These are phyloP conservation scores for Conus canariensis DNA, from an alignment of 2,888 invertebrate species.

Conservation along the genomic window DNA sequence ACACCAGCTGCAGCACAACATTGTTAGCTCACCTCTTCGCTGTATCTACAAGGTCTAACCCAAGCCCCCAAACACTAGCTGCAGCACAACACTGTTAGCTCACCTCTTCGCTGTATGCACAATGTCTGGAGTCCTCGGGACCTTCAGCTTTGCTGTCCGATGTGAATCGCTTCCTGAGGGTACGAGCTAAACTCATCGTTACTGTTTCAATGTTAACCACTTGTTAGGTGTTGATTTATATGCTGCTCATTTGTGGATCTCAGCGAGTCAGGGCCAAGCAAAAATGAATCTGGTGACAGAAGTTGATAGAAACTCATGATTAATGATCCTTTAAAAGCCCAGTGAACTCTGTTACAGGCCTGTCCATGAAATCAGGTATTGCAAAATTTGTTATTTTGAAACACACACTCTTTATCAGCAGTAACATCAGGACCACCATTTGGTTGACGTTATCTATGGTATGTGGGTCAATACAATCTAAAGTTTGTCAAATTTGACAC, in stretches of 20 bases:
- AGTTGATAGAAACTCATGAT: no score
- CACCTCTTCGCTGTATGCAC: not conserved
- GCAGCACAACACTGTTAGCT: not conserved
- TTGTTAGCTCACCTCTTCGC: not conserved
- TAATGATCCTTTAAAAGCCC: no score
- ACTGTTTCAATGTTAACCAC: not conserved
- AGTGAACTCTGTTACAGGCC: no score
- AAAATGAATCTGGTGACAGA: not conserved
- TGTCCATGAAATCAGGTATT: no score
- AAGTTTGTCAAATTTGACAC: no score
- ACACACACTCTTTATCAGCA: no score
- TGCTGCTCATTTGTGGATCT: not conserved
- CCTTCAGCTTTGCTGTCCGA: constrained; percentile 8
- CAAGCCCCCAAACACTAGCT: no score
- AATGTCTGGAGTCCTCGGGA: not conserved
- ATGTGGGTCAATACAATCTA: no score
- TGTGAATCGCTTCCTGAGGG: constrained; percentile 21
- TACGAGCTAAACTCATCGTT: constrained; percentile 22
- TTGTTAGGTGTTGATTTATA: not conserved
- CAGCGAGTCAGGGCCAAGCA: not conserved
- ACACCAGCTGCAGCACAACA: not conserved
- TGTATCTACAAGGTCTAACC: not conserved
- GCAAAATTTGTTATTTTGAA: no score
- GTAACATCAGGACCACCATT: no score
- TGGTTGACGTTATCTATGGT: no score